A percentile compares a stretch with the other conserved stretches of the same genome.
Conservation (phyloP, 2,113 vertebrate genomes). For the Poecile atricapillus region DNA sequence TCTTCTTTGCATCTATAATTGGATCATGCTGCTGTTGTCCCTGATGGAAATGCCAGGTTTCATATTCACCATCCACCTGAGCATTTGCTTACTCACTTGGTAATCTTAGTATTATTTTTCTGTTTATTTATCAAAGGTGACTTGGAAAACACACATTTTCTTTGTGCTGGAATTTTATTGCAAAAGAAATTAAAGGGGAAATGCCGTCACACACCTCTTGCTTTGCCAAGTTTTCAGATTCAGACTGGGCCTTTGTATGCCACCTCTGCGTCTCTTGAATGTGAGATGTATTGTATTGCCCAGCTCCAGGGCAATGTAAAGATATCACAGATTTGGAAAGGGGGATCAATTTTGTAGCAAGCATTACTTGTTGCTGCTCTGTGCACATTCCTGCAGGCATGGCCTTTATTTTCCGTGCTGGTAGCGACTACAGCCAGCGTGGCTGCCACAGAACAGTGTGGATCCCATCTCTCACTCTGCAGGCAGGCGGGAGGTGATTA, state of each 20-base stretch:
- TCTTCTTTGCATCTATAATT: constrained; percentile 60
- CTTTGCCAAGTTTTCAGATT: not conserved
- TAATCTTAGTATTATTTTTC: constrained; percentile 31
- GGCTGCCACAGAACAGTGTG: not conserved
- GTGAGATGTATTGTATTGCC: constrained; percentile 29
- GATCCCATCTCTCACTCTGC: constrained; percentile 8
- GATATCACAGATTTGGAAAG: constrained; percentile 26
- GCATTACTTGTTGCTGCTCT: constrained; percentile 66
- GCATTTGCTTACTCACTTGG: constrained; percentile 32
- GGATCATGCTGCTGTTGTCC: constrained; percentile 38
- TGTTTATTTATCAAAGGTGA: constrained; percentile 51
- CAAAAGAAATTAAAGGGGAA: constrained; percentile 1
- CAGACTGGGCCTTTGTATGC: not conserved
- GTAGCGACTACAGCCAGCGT: constrained; percentile 10
- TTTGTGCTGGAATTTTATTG: constrained; percentile 47
- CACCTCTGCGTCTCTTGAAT: not conserved
- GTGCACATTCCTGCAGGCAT: constrained; percentile 61
- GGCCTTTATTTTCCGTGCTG: constrained; percentile 32
- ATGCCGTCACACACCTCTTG: not conserved
- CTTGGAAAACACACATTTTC: not conserved
- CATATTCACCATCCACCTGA: constrained; percentile 29
- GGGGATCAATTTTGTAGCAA: constrained; percentile 44
- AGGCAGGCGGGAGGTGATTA: not conserved
- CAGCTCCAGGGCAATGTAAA: constrained; percentile 42
- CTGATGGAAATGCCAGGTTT: constrained; percentile 38